Evolutionary conservation across 2,113 vertebrate species (phyloP).

Genomic region (Seriola rivoliana): DNA sequence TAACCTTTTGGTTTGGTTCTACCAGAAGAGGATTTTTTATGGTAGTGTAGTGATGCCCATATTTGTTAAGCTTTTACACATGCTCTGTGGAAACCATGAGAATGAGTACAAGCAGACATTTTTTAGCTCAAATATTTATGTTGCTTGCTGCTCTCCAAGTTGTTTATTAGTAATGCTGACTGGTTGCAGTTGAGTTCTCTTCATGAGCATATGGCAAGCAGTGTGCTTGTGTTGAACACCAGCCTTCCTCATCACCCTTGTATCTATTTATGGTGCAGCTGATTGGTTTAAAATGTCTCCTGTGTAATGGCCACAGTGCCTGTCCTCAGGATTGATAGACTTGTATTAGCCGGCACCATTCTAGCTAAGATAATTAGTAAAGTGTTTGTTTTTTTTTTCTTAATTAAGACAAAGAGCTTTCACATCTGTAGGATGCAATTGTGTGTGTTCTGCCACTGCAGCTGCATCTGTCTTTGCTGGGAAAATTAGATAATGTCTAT

Average conservation of each 20-base stretch:
- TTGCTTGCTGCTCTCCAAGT: neutral
- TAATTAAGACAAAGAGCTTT: slow-evolving; percentile 14
- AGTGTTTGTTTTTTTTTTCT: neutral
- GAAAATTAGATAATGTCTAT: neutral
- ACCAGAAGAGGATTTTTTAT: neutral
- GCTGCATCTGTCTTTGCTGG: neutral
- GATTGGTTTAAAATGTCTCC: slow-evolving; percentile 57
- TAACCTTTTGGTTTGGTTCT: slow-evolving; percentile 10
- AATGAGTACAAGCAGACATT: neutral
- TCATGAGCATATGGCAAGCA: slow-evolving; percentile 1
- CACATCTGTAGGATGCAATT: neutral
- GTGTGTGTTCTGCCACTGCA: neutral
- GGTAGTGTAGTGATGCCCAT: neutral
- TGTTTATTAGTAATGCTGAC: slow-evolving; percentile 3
- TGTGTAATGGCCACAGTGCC: neutral
- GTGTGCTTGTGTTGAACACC: neutral
- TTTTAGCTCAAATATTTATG: neutral
- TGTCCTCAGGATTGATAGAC: slow-evolving; percentile 4
- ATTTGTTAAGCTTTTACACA: neutral
- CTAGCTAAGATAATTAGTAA: slow-evolving; percentile 34
- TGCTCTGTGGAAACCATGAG: neutral
- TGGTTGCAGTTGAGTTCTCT: neutral
- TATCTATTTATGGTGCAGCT: slow-evolving; percentile 51
- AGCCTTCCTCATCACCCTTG: slow-evolving; percentile 11
- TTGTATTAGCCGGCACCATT: neutral